These are phyloP conservation scores for Conger conger DNA, from an alignment of 2,113 vertebrate genomes.

Conservation along the genomic window DNA sequence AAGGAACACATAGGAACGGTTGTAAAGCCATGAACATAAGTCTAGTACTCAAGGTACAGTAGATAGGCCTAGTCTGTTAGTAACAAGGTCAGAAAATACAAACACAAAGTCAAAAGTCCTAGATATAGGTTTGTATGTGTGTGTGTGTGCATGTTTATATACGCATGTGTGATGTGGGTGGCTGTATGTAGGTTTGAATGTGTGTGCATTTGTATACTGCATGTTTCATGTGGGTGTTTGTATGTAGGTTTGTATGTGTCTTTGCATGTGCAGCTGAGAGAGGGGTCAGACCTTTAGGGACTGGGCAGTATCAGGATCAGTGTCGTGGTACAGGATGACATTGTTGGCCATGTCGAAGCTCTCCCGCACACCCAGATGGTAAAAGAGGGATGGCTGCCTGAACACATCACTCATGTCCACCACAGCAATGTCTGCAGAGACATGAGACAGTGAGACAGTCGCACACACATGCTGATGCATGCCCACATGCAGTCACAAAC, in stretches of 20 bases:
- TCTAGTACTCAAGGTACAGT: no score
- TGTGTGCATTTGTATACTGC: background rate
- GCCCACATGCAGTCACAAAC: background rate
- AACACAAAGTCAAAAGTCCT: no score
- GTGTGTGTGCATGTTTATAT: background rate
- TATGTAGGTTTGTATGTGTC: conserved; percentile 20
- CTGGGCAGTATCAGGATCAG: conserved; percentile 81
- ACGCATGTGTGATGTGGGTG: background rate
- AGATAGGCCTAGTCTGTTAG: no score
- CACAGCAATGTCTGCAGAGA: conserved; percentile 85
- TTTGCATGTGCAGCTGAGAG: conserved; percentile 13
- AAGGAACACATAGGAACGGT: no score
- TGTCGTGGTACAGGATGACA: conserved; percentile 91
- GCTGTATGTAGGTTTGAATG: background rate
- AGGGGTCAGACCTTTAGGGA: conserved; percentile 81
- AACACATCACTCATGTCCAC: conserved; percentile 94
- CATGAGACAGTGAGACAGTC: conserved; percentile 11
- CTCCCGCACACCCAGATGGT: conserved; percentile 91
- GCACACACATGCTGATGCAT: conserved; percentile 24
- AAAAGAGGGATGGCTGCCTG: conserved; percentile 88
- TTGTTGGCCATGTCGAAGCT: conserved; percentile 96
- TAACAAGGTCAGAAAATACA: no score
- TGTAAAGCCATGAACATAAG: no score
- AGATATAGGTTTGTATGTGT: background rate
- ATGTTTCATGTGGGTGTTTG: background rate